Percentiles rank a stretch among this genome's conserved stretches.
Evolutionary conservation across 2,888 invertebrate genomes (phyloP).

Genomic region (Drosophila leonis): DNA sequence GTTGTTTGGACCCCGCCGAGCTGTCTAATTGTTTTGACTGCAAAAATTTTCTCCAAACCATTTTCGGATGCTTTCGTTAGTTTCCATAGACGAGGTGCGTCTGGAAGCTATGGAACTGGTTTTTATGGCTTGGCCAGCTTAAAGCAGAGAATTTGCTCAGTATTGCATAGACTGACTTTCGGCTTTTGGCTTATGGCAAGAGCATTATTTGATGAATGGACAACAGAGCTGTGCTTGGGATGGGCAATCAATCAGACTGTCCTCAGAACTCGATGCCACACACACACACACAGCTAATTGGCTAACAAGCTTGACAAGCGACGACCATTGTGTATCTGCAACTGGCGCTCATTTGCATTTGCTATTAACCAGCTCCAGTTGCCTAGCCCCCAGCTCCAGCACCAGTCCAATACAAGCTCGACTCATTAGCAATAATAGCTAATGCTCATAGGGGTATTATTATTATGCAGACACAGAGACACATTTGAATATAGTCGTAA

Average conservation of each 20-base stretch:
- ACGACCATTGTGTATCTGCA: slow-evolving; percentile 21
- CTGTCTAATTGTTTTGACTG: slow-evolving; percentile 72
- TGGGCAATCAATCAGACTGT: slow-evolving; percentile 58
- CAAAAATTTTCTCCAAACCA: slow-evolving; percentile 68
- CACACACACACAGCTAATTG: slow-evolving; percentile 43
- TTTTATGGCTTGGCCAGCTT: slow-evolving; percentile 31
- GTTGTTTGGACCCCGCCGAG: slow-evolving; percentile 52
- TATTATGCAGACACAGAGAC: slow-evolving; percentile 36
- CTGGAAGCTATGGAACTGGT: slow-evolving; percentile 50
- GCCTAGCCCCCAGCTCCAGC: slow-evolving; percentile 13
- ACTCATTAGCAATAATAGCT: slow-evolving; percentile 45
- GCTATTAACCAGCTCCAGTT: slow-evolving; percentile 18
- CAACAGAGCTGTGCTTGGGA: slow-evolving; percentile 21
- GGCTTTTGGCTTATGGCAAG: slow-evolving; percentile 16
- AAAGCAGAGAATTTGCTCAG: slow-evolving; percentile 45
- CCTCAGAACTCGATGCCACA: slow-evolving; percentile 38
- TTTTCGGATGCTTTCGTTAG: slow-evolving; percentile 44
- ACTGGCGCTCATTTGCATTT: slow-evolving; percentile 51
- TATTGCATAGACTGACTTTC: slow-evolving; percentile 26
- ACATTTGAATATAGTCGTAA: slow-evolving; percentile 62
- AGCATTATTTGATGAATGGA: slow-evolving; percentile 28
- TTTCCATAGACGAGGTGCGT: slow-evolving; percentile 19
- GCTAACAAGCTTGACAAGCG: slow-evolving; percentile 24
- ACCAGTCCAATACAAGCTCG: slow-evolving; percentile 21
- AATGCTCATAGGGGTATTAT: slow-evolving; percentile 41